Evolutionary conservation across 2,888 invertebrate species (phyloP), one percentile per base, ranked within the genome.

Genomic region (Hypercompe scribonia): DNA sequence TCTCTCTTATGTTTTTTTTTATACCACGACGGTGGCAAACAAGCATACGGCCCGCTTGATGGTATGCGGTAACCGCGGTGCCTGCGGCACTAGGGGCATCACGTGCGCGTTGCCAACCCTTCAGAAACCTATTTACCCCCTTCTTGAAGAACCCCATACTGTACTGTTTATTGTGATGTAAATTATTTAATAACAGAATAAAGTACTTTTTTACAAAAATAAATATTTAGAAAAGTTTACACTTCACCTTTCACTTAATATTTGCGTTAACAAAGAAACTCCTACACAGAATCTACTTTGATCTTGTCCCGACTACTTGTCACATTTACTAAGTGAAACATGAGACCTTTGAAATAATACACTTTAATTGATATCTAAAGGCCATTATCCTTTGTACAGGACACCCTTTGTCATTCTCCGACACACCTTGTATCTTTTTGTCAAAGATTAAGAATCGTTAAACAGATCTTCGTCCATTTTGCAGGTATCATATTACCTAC

Each of bases 301-400:
- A 61, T 61, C 28, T 5, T 42, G 39, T 18, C 69, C 61, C 69
- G 31, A 31, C 39, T 61, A 42, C 39, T 58, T 69, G 58, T 18
- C 66, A 70, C 46, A 54, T 64, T 68, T 68, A 70, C 70, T 63
- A 21, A 67, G 54, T 63, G 67, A 63, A 72, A 73, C 54, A 24
- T 65, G 42, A 73, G 42, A 46, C 70, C 70, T 73, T 66, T 75
- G 82, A 46, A 73, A 83, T 61, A 68, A 70, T 73, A 82, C 72
- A 73, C 78, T 67, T 69, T 83, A 81, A 82, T 82, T 79, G 73
- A 65, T 65, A 28, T 33, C 50, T 15, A 58, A 64, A 69, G 58
- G 61, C 65, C 58, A 72, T 76, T 80, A 73, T 75, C 46, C 64
- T 81, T 75, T 79, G 70, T 73, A 13, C n/a, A n/a, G 73, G 74